Base-by-base conservation (phyloP, 2,797 vertebrate genomes). In the Neostethus bicornis region DNA sequence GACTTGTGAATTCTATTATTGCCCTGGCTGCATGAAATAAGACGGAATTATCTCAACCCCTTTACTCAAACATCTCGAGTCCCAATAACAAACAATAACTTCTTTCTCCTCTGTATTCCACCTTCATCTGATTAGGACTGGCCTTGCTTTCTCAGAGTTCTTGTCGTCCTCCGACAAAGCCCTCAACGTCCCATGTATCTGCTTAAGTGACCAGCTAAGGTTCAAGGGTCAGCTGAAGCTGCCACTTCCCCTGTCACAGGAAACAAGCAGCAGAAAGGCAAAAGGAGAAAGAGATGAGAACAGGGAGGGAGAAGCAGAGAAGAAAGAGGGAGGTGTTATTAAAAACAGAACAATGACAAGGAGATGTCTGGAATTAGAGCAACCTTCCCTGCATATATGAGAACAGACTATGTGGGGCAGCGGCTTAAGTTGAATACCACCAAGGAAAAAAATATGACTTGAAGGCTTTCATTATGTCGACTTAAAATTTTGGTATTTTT, bases 181-280 rank as follows among this genome's bases (percentile, higher is more conserved):
- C 83, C 79, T 87, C 83, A 79, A 81, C 48, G 73, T 85, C 77
- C 83, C 80, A 49, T 79, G 71, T 85, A 91, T 89, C 87, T 87
- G 85, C 87, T 80, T 85, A 86, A 86, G 83, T 89, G 90, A 89
- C 87, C 85, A 70, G 73, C 59, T 55, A 48, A 65, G 81, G 85
- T 77, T 87, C 85, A 78, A 50, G 81, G 90, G 87, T 90, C 85
- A 63, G 70, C 31, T 63, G 50, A 74, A 87, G 74, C 90, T 91
- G 90, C 89, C 90, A 90, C 88, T 87, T 91, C 81, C 84, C 84
- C 84, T 90, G 89, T 92, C 90, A 91, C 66, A 77, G 76, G 80
- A 85, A 88, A 89, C 83, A 90, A 89, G 87, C 66, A 61, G 78
- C 56, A 68, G 78, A 73, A 83, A 77, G 65, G 75, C 50, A 32